Percentiles rank a stretch among this genome's conserved stretches.
Evolutionary conservation across 2,888 invertebrate genomes (phyloP).

Genomic region (Ethmia dodecea): DNA sequence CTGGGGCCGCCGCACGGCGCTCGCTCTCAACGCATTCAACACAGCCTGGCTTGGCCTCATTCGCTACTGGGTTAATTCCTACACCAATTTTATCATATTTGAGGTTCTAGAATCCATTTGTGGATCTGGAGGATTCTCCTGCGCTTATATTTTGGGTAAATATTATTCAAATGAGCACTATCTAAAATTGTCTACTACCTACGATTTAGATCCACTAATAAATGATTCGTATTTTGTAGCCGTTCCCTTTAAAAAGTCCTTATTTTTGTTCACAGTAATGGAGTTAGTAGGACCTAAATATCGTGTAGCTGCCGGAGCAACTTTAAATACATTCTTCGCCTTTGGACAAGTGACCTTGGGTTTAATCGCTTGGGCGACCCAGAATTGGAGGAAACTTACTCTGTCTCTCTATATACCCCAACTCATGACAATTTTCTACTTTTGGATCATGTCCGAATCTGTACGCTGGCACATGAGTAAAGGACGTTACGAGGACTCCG

Average conservation of each 20-base stretch:
- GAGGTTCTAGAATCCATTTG: conserved; percentile 83
- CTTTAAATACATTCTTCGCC: conserved; percentile 82
- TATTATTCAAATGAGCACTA: too few species aligned
- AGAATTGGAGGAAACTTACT: conserved; percentile 82
- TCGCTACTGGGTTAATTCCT: conserved; percentile 77
- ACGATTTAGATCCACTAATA: too few species aligned
- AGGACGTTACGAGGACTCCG: conserved; percentile 80
- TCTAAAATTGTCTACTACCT: too few species aligned
- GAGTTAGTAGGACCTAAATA: conserved; percentile 85
- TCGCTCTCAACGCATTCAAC: conserved; percentile 74
- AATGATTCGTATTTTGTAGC: neutral
- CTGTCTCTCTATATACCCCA: conserved; percentile 81
- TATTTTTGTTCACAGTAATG: conserved; percentile 67
- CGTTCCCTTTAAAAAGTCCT: neutral
- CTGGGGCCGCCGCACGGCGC: conserved; percentile 79
- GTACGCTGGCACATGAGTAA: conserved; percentile 85
- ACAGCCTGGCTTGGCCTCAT: conserved; percentile 80
- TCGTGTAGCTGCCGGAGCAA: conserved; percentile 82
- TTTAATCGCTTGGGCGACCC: conserved; percentile 80
- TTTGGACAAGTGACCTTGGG: conserved; percentile 82
- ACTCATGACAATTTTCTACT: conserved; percentile 77
- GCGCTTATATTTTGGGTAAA: conserved; percentile 82
- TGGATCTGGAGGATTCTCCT: conserved; percentile 81
- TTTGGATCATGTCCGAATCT: conserved; percentile 81
- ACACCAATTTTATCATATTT: conserved; percentile 79